Base-by-base conservation (phyloP, 2,797 vertebrate species). In the Melanotaenia maccullochi region DNA sequence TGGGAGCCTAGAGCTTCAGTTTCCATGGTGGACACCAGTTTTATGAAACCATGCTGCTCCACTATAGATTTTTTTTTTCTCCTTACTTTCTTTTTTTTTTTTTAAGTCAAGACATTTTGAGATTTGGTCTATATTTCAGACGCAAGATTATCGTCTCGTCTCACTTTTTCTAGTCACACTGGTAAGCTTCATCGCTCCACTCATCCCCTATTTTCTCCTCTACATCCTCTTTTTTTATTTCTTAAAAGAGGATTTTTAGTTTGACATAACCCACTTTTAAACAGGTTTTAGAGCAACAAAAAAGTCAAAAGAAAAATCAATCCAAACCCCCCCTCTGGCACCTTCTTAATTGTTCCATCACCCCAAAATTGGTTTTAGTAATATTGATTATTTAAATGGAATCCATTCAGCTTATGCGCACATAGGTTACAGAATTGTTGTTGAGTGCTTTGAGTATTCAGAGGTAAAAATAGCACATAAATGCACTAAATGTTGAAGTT, bases 401-500 rank as follows among this genome's bases (percentile, higher is more conserved):
- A 90, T 90, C 89, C 89, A 89, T 90, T 90, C 84, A 91, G 71
- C 84, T 82, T 78, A 77, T 91, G 87, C 73, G 70, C 89, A 93
- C 89, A 87, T 87, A 81, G 82, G 85, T 93, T 89, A 90, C 84
- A 82, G 77, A 86, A 79, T 73, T 52, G 75, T 90, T 20, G 55
- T 85, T 87, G 81, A 87, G 85, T 88, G 86, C 81, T 92, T 91
- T 82, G 86, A 87, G 76, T 87, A 87, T 89, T 88, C 79, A 25
- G 65, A 89, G 85, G 88, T 90, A 89, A 91, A 88, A 47, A 93
- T 92, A 94, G 94, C 93, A 94, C 95, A 94, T 92, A 90, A 93
- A 95, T 94, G 95, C 95, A 95, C 94, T 95, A 93, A 93, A 94
- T 93, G 91, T 92, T 92, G 91, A 94, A 95, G 93, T 92, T 81